Base-by-base conservation (phyloP, 2,113 vertebrate species). In the Ardeotis arabs region DNA sequence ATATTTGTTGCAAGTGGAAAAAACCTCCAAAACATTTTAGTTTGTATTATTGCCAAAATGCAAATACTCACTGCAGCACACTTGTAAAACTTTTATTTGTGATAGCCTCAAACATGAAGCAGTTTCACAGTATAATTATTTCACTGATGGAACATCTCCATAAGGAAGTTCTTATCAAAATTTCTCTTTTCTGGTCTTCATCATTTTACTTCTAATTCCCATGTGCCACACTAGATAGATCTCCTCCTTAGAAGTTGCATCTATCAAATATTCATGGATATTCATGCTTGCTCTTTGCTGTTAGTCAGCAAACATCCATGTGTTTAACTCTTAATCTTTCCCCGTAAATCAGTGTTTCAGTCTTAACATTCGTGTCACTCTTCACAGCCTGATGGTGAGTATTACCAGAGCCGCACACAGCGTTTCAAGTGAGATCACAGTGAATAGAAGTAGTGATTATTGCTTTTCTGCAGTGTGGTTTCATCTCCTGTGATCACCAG, bases 261-360 rank as follows among this genome's bases (percentile, higher is more conserved):
- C 33, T 68, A 23, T 87, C 64, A 72, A 64, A 82, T 84, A 81
- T 76, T 95, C 47, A 60, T 75, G 66, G 64, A 14, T 87, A n/a
- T 14, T 79, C 4, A 11, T 68, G 62, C 62, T 84, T 6, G 1
- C 22, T 84, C 33, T 92, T 92, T 44, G 39, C 49, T 47, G 23
- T 77, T 50, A 62, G 35, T 67, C 67, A 89, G 19, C 4, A 44
- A 76, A 95, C 62, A 67, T 84, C 24, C 14, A 29, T 28, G 12
- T 72, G 33, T 82, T 89, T 74, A 89, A 72, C 84, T 87, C 33
- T 16, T 94, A 84, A 91, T 94, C 44, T 76, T 81, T 91, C 27
- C 28, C 8, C 35, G 72, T 85, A 85, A 95, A 89, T 84, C 49
- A 84, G 17, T 67, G 82, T 94, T 53, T 85, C 16, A 29, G 66